Conservation (phyloP, 2,797 vertebrate genomes). For the Melanotaenia pygmaea region DNA sequence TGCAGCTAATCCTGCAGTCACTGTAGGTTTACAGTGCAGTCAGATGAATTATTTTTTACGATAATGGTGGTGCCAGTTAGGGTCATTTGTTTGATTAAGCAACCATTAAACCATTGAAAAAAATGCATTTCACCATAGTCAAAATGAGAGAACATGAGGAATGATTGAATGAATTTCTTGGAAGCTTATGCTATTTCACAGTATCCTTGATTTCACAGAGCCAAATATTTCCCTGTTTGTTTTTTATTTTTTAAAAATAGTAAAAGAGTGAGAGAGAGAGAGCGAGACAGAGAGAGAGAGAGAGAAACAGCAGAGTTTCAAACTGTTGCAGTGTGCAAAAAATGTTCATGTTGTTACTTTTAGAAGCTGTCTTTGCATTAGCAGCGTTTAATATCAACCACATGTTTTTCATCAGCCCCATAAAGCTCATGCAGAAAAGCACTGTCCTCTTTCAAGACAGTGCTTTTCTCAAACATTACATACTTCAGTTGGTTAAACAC, state of each 20-base stretch:
- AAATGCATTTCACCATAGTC: background rate
- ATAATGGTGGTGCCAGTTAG: background rate
- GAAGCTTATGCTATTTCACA: background rate
- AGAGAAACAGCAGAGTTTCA: background rate
- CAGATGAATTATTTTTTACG: background rate
- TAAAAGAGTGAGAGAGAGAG: too few species aligned
- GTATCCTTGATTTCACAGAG: too few species aligned
- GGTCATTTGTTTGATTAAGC: background rate
- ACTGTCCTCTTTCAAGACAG: constrained; percentile 17
- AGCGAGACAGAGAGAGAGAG: too few species aligned
- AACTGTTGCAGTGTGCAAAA: background rate
- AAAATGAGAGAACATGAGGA: background rate
- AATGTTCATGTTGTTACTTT: background rate
- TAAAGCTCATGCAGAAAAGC: constrained; percentile 36
- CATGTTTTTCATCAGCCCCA: constrained; percentile 34
- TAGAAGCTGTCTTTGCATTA: background rate
- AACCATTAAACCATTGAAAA: background rate
- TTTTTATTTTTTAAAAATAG: too few species aligned
- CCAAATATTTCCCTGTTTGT: too few species aligned
- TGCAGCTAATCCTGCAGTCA: constrained; percentile 3
- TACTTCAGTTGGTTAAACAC: constrained; percentile 53
- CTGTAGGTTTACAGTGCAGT: background rate
- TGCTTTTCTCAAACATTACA: constrained; percentile 47
- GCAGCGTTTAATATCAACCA: background rate
- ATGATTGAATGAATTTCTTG: background rate